Evolutionary conservation across 2,888 invertebrate genomes (phyloP).

Genomic region (Leuctra nigra): DNA sequence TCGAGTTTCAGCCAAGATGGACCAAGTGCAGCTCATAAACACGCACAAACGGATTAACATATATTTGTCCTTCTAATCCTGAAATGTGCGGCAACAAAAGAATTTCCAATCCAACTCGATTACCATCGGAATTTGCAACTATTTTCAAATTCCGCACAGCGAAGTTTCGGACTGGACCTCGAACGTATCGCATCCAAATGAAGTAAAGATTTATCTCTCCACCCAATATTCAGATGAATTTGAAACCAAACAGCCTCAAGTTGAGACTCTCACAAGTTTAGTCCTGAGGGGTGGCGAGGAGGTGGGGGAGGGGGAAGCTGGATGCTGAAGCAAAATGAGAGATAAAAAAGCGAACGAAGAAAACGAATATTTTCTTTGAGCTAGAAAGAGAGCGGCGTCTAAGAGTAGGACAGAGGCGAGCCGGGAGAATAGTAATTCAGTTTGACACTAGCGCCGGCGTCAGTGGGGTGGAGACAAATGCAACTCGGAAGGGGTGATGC

Average conservation of each 20-base stretch:
- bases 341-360: neutral
- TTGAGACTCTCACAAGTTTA: constrained; percentile 9
- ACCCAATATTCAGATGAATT: neutral
- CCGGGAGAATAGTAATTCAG: constrained; percentile 14
- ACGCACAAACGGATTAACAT: too few species aligned
- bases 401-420: neutral
- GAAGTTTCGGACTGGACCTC: too few species aligned
- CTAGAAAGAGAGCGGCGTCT: neutral
- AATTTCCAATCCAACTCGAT: too few species aligned
- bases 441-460: constrained; percentile 15
- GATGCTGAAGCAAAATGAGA: constrained; percentile 15
- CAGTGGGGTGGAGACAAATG: constrained; percentile 17
- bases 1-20: too few species aligned
- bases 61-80: too few species aligned
- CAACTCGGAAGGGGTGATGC: neutral
- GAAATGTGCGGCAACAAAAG: too few species aligned
- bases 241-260: constrained; percentile 1
- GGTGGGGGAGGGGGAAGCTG: neutral
- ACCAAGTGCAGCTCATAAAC: too few species aligned
- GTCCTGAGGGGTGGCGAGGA: neutral
- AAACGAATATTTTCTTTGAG: constrained; percentile 11
- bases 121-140: too few species aligned
- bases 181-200: too few species aligned
- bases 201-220: too few species aligned
- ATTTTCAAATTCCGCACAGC: too few species aligned